Evolutionary conservation across 2,888 invertebrate genomes (phyloP).

Genomic region (Himalopsyche tibetana): DNA sequence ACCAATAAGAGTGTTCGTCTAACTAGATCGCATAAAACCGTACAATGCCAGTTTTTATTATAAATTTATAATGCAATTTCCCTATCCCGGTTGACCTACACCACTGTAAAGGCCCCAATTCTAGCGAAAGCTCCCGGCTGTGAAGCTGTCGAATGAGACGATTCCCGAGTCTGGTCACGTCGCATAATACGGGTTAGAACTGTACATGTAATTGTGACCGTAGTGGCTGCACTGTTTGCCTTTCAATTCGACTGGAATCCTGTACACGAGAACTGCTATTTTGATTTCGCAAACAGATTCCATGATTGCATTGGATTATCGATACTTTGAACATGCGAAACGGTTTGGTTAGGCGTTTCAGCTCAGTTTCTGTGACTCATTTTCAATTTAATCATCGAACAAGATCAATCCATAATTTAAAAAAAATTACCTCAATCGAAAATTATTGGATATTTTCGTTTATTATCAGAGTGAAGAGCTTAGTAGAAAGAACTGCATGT

Average conservation of each 20-base stretch:
- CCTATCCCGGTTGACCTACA: background rate
- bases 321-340: background rate
- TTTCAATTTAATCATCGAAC: no score
- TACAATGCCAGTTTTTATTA: no score
- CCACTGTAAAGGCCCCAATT: background rate
- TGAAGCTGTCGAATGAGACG: background rate
- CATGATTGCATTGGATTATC: background rate
- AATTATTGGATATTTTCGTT: no score
- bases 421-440: no score
- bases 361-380: background rate
- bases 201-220: conserved; percentile 30
- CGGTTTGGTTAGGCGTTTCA: background rate
- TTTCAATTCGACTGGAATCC: conserved; percentile 7
- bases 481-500: no score
- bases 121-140: background rate
- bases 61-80: no score
- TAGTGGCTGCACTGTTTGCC: conserved; percentile 12
- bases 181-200: conserved; percentile 30
- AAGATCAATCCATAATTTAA: no score
- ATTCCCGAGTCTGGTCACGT: conserved; percentile 14
- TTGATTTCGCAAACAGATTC: conserved; percentile 20
- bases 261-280: background rate
- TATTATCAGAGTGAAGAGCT: no score
- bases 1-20: no score
- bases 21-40: no score